Percentiles rank a stretch among this genome's conserved stretches.
These are phyloP conservation scores for Tauraco hartlaubi DNA, from an alignment of 2,797 vertebrate genomes.

Conservation along the genomic window DNA sequence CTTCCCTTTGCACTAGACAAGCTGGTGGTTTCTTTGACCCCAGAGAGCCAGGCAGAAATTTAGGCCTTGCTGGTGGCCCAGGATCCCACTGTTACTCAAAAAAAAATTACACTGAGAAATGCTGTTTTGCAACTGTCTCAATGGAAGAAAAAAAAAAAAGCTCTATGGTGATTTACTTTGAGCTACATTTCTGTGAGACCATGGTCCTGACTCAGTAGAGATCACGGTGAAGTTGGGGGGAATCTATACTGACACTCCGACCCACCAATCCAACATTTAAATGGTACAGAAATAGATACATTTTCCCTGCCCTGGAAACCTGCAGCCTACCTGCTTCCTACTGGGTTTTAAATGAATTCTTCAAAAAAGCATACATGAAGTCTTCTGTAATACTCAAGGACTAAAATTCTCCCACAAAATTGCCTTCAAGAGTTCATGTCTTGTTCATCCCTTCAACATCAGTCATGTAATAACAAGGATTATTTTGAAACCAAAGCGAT, in stretches of 20 bases:
- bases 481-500: conserved; percentile 53
- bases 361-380: background rate
- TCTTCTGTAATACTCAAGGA: conserved; percentile 2
- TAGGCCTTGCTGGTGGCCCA: background rate
- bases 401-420: conserved; percentile 1
- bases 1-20: background rate
- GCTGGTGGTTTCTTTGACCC: background rate
- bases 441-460: background rate
- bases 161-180: background rate
- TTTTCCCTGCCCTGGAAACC: background rate
- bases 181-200: background rate
- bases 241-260: background rate
- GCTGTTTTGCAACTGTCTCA: background rate
- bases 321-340: background rate
- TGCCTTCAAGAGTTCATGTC: background rate
- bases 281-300: background rate
- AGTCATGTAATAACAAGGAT: conserved; percentile 26
- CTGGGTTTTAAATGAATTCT: conserved; percentile 19
- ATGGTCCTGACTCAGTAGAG: background rate
- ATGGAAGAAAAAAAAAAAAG: background rate
- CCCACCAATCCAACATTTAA: background rate
- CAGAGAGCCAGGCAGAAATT: background rate
- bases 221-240: background rate
- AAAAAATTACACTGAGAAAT: background rate
- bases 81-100: background rate